Base-by-base conservation (phyloP, 2,113 vertebrate genomes). In the Pygoscelis antarcticus region DNA sequence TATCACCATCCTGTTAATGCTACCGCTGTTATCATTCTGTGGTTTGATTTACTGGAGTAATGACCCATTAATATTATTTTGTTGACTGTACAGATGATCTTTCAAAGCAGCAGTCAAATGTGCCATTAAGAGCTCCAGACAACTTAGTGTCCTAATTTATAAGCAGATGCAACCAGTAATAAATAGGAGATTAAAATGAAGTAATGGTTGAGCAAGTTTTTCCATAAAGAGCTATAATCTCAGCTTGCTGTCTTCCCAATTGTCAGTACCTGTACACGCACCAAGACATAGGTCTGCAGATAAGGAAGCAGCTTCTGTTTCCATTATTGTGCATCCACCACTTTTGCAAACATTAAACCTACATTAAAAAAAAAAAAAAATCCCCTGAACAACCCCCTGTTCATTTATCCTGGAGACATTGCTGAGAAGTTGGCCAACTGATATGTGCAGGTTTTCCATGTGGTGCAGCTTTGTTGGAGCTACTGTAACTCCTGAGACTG, bases 21-120 rank as follows among this genome's bases (percentile, higher is more conserved):
- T 75, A 68, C 83, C 2, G 8, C 78, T 83, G 77, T 49, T 91
- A 84, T 62, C 46, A 68, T 77, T 89, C 87, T 1, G 4, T 89
- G 71, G 55, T 93, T 84, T 90, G 60, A 68, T 96, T 93, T 96
- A 83, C 71, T 80, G 87, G 62, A 91, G 84, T 95, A 96, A 97
- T 93, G 91, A 91, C 58, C 87, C 87, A 96, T 96, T 96, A 93
- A 89, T 97, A 96, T 89, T 87, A 87, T 96, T 97, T 94, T 95
- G 95, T 95, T 95, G 93, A 77, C 75, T 91, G 49, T 96, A 91
- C 52, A 89, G 90, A 95, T 94, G 96, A 96, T 96, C 87, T 91
- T 92, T 95, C 89, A 91, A 84, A 90, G 83, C 89, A 96, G 87
- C 93, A 96, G 71, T 96, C 92, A 97, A 96, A 96, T 60, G 66